Evolutionary conservation across 2,113 vertebrate genomes (phyloP), one percentile per base, ranked within the genome.

Genomic region (Cyanistes caeruleus): DNA sequence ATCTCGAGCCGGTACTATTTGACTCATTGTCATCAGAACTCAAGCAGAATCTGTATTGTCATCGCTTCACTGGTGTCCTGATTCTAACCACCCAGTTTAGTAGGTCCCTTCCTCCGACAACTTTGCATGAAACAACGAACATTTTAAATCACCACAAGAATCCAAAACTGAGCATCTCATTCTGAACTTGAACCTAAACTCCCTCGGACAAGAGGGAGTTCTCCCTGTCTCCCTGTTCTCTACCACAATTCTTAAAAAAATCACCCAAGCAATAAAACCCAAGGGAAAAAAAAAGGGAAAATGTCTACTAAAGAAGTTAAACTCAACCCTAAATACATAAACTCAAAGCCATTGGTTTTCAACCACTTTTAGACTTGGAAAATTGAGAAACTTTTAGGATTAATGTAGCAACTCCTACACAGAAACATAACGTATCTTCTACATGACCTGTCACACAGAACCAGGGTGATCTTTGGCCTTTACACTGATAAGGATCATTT

Each of bases 41-140:
- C 0, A 1, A 65, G 24, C 19, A 7, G 5, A 52, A 35, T 7
- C 51, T 28, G 35, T 3, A 8, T 2, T 43, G 25, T 23, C 79
- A 21, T 1, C 19, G 56, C 52, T 78, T 58, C 52, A 25, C 17
- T 0, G 0, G 37, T 68, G 62, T 30, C 52, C 75, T 72, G 13
- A 48, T 39, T 83, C 52, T 33, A 56, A 35, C 60, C 46, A 22
- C 11, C 63, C 51, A 37, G 13, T 82, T 83, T 3, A 78, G 58
- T 3, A 82, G 65, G 64, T 31, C 44, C 5, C 52, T 56, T 55
- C 65, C 70, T 85, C 78, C 78, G 33, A 48, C 30, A 77, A 18
- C 41, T 68, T 52, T 13, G 23, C 49, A 15, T 5, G 28, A 67
- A 78, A 49, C 7, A 73, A 68, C 22, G 60, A 25, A 4, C 13